Evolutionary conservation across 2,888 invertebrate genomes (phyloP).

Genomic region (Metacarcinus magister): DNA sequence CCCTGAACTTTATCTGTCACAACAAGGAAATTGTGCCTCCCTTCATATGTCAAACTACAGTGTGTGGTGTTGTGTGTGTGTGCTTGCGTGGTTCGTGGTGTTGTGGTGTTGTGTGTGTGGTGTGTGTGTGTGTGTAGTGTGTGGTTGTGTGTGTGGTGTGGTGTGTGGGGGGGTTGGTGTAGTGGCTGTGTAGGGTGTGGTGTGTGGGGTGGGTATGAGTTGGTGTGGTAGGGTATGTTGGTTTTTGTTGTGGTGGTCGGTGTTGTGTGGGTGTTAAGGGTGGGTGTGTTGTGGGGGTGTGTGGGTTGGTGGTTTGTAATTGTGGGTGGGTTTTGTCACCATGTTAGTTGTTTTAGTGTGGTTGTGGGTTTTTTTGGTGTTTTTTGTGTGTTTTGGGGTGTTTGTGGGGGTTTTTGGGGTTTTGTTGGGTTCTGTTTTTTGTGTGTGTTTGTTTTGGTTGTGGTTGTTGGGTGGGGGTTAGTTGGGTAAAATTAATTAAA

Average conservation of each 20-base stretch:
- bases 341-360: too few relatives aligned
- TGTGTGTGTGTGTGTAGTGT: slow-evolving; percentile 2
- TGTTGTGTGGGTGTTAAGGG: neutral
- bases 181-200: neutral
- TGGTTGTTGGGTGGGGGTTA: too few relatives aligned
- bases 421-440: too few relatives aligned
- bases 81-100: neutral
- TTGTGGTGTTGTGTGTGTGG: neutral
- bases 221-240: neutral
- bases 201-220: neutral
- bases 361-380: too few relatives aligned
- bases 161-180: neutral
- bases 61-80: neutral
- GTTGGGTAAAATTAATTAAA: too few relatives aligned
- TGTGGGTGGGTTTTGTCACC: too few relatives aligned
- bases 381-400: too few relatives aligned
- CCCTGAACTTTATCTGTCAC: slow-evolving; percentile 17
- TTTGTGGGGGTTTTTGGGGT: too few relatives aligned
- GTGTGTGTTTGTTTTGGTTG: too few relatives aligned
- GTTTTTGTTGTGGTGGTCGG: neutral
- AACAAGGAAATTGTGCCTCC: slow-evolving; percentile 12
- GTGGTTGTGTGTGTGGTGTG: neutral
- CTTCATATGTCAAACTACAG: slow-evolving; percentile 7
- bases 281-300: too few relatives aligned
- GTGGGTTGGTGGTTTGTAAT: too few relatives aligned